These are phyloP conservation scores for Pammene fasciana DNA, from an alignment of 2,888 invertebrate species.

Conservation along the genomic window DNA sequence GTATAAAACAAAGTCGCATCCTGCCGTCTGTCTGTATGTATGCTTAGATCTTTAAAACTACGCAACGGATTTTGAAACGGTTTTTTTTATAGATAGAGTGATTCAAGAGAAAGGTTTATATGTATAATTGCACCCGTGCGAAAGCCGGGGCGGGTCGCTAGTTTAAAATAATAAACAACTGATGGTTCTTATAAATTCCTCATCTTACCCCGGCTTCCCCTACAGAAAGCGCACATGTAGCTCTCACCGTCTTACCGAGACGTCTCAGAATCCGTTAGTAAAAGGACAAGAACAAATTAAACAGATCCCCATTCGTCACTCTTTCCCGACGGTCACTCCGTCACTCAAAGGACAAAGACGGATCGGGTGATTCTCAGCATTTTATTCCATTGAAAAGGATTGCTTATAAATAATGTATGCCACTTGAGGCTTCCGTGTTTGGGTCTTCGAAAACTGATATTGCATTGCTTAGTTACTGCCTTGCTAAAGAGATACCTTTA, in stretches of 20 bases:
- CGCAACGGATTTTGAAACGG: too few species aligned
- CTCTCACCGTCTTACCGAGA: neutral
- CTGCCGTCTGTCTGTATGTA: too few species aligned
- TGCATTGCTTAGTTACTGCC: neutral
- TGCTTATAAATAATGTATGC: conserved; percentile 38
- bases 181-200: neutral
- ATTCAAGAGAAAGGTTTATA: too few species aligned
- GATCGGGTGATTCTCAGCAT: conserved; percentile 33
- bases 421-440: neutral
- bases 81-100: too few species aligned
- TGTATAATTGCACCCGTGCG: too few species aligned
- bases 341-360: conserved; percentile 34
- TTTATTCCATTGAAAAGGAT: conserved; percentile 37
- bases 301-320: conserved; percentile 34
- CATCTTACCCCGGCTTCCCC: neutral
- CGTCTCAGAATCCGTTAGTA: conserved; percentile 4
- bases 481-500: neutral
- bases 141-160: too few species aligned
- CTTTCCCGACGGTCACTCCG: conserved; percentile 35
- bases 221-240: neutral
- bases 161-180: too few species aligned
- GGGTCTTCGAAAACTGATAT: neutral
- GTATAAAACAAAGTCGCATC: too few species aligned
- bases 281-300: conserved; percentile 26
- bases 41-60: too few species aligned